Conservation (phyloP, 92 coral and sea anemone species). For the Nematostella vectensis region DNA sequence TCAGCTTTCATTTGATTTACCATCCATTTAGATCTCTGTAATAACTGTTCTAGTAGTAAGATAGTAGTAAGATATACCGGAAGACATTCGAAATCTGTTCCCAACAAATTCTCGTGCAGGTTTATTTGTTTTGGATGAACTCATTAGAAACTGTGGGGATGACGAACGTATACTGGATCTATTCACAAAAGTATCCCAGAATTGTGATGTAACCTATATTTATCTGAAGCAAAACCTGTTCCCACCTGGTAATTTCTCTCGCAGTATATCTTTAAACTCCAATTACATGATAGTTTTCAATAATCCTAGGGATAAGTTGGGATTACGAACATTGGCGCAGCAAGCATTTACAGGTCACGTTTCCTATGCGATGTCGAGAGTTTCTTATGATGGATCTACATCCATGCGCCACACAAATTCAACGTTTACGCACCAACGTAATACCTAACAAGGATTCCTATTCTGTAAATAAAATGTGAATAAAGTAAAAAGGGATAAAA, state of each 20-base stretch:
- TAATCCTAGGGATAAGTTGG: slow-evolving; percentile 17
- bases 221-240: slow-evolving; percentile 14
- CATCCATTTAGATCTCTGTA: too few relatives aligned
- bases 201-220: slow-evolving; percentile 11
- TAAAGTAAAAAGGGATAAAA: slow-evolving; percentile 7
- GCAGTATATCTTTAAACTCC: slow-evolving; percentile 9
- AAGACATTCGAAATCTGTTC: slow-evolving; percentile 11
- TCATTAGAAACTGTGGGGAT: slow-evolving; percentile 10
- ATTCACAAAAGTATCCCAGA: slow-evolving; percentile 9
- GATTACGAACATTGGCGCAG: slow-evolving; percentile 10
- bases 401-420: slow-evolving; percentile 9
- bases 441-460: neutral
- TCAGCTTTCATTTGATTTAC: too few relatives aligned
- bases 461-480: slow-evolving; percentile 1
- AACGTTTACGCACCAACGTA: too few relatives aligned
- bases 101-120: too few relatives aligned
- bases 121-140: slow-evolving; percentile 15
- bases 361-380: too few relatives aligned
- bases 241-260: neutral
- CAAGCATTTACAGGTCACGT: slow-evolving; percentile 19
- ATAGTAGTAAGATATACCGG: slow-evolving; percentile 29
- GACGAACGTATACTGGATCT: slow-evolving; percentile 3
- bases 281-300: slow-evolving; percentile 18
- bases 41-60: too few relatives aligned
- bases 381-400: slow-evolving; percentile 8